Conservation (phyloP, 2,888 invertebrate species). For the Ecdyonurus torrentis region DNA sequence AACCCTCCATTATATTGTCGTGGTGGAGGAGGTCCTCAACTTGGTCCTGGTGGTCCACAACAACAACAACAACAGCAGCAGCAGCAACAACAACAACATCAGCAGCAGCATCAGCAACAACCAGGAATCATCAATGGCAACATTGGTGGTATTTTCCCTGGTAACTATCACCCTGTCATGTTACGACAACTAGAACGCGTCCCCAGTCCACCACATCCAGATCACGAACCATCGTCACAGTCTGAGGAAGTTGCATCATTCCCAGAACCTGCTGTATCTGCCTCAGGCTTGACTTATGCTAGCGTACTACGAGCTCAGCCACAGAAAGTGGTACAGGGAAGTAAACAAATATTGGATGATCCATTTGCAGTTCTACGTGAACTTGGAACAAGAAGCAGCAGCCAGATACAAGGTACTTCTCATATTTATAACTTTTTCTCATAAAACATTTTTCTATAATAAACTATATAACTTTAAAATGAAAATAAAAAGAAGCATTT, state of each 20-base stretch:
- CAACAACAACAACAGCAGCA: background rate
- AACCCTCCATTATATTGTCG: background rate
- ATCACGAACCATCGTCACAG: background rate
- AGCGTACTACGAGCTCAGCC: constrained; percentile 20
- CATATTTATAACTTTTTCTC: constrained; percentile 8
- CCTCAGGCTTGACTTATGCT: constrained; percentile 21
- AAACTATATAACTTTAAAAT: constrained; percentile 5
- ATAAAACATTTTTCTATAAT: constrained; percentile 8
- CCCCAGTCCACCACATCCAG: background rate
- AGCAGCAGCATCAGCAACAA: constrained; percentile 23
- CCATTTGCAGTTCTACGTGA: constrained; percentile 32
- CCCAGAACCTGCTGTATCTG: background rate
- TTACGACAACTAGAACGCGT: constrained; percentile 12
- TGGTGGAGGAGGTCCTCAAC: background rate
- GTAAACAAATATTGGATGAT: constrained; percentile 19
- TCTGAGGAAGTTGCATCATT: background rate
- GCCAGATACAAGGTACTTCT: constrained; percentile 12
- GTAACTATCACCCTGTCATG: constrained; percentile 14
- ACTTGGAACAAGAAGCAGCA: constrained; percentile 26
- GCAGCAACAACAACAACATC: constrained; percentile 14
- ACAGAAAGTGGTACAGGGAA: constrained; percentile 16
- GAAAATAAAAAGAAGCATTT: constrained; percentile 3
- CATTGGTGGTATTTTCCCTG: constrained; percentile 18
- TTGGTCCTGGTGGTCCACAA: background rate
- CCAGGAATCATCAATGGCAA: constrained; percentile 21